phyloP scores from a whole-genome alignment of 2,797 vertebrate species.

The Lacerta viridis region DNA sequence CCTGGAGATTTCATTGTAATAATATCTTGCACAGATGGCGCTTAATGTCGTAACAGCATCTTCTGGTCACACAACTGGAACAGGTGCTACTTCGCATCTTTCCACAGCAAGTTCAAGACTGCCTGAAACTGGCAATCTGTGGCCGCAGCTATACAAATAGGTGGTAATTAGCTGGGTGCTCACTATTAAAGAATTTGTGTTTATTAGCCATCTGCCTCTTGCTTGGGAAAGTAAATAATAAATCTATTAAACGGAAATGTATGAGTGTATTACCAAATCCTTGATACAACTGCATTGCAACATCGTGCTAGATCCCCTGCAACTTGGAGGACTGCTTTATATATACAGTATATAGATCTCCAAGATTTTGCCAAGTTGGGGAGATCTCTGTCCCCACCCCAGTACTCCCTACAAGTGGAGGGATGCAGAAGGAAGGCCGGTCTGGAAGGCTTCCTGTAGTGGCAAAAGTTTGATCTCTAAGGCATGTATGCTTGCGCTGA shows the following conservation, averaged over 20 bases:
- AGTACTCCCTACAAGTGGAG: not conserved
- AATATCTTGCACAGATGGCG: too few relatives aligned
- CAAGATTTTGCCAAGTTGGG: not conserved
- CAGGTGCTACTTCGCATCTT: not conserved
- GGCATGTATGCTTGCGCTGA: not conserved
- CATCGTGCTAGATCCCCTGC: not conserved
- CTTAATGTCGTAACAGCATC: not conserved
- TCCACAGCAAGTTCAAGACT: not conserved
- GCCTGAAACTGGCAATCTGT: not conserved
- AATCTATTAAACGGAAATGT: not conserved
- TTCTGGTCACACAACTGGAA: not conserved
- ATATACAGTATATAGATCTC: too few relatives aligned
- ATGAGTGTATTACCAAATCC: not conserved
- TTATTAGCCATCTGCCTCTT: not conserved
- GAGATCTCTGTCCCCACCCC: not conserved
- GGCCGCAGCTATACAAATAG: not conserved
- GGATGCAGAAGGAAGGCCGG: not conserved
- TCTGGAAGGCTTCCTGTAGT: not conserved
- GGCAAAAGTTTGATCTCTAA: not conserved
- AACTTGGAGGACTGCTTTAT: too few relatives aligned
- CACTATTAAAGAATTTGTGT: not conserved
- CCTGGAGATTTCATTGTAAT: not conserved
- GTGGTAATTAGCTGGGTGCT: not conserved
- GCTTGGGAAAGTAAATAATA: slow-evolving; percentile 7
- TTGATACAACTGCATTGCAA: not conserved